A percentile compares a stretch with the other conserved stretches of the same genome.
phyloP scores from a whole-genome alignment of 1,140 invertebrate species.

The Trichonephila clavata region DNA sequence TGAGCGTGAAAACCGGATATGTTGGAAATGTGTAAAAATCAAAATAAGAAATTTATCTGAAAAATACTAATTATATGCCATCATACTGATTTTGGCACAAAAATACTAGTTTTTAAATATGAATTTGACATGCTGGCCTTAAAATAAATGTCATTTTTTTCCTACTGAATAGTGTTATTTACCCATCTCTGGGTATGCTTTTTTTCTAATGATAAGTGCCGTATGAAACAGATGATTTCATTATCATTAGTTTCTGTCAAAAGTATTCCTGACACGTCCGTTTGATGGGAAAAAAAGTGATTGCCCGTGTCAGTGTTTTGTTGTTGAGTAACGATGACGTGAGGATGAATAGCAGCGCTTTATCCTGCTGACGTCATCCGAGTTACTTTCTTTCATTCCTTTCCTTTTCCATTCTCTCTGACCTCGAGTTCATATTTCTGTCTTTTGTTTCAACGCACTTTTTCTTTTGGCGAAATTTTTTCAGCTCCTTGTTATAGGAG shows the following conservation, averaged over 20 bases:
- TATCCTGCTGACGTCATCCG: background rate
- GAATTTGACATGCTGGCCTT: no score
- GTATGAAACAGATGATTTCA: no score
- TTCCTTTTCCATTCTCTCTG: background rate
- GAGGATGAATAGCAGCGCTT: background rate
- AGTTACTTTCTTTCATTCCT: background rate
- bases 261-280: background rate
- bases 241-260: background rate
- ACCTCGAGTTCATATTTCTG: slow-evolving; percentile 13
- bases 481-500: background rate
- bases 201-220: no score
- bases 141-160: no score
- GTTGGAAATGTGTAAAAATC: no score
- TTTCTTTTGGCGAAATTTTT: background rate
- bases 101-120: no score
- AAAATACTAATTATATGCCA: no score
- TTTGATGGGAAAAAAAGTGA: background rate
- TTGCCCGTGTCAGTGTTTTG: background rate
- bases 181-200: no score
- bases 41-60: no score
- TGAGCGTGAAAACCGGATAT: no score
- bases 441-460: slow-evolving; percentile 6
- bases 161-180: no score
- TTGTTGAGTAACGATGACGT: background rate
- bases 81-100: no score